phyloP scores from a whole-genome alignment of 2,888 invertebrate species.

The Epinotia ramella region DNA sequence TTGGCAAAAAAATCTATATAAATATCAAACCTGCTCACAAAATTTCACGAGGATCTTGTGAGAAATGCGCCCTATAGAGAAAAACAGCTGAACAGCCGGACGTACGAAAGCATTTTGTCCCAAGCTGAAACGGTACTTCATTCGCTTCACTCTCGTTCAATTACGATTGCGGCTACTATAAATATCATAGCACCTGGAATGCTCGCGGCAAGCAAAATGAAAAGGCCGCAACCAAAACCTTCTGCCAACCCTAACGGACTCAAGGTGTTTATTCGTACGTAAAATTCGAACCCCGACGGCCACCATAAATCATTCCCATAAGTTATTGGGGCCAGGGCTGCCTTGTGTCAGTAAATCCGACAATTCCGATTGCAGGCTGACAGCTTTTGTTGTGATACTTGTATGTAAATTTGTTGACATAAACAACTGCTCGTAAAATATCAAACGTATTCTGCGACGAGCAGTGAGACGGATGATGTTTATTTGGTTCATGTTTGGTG shows the following conservation, averaged over 20 bases:
- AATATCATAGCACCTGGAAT: background rate
- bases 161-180: too few species aligned
- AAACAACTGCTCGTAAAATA: constrained; percentile 45
- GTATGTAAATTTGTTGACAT: constrained; percentile 46
- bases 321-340: constrained; percentile 37
- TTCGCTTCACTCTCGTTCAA: too few species aligned
- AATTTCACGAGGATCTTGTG: too few species aligned
- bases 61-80: too few species aligned
- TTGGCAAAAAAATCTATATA: too few species aligned
- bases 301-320: constrained; percentile 42
- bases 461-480: constrained; percentile 17
- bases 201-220: background rate
- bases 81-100: too few species aligned
- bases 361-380: constrained; percentile 42
- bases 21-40: too few species aligned
- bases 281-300: constrained; percentile 42
- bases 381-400: constrained; percentile 46
- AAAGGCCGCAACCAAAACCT: background rate
- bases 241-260: constrained; percentile 30
- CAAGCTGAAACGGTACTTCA: too few species aligned
- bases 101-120: too few species aligned
- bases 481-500: constrained; percentile 4
- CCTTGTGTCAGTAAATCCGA: constrained; percentile 41
- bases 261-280: constrained; percentile 44
- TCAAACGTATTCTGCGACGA: constrained; percentile 34